Percentiles rank a stretch among this genome's conserved stretches.
phyloP scores from a whole-genome alignment of 2,113 vertebrate species.

The Riparia riparia region DNA sequence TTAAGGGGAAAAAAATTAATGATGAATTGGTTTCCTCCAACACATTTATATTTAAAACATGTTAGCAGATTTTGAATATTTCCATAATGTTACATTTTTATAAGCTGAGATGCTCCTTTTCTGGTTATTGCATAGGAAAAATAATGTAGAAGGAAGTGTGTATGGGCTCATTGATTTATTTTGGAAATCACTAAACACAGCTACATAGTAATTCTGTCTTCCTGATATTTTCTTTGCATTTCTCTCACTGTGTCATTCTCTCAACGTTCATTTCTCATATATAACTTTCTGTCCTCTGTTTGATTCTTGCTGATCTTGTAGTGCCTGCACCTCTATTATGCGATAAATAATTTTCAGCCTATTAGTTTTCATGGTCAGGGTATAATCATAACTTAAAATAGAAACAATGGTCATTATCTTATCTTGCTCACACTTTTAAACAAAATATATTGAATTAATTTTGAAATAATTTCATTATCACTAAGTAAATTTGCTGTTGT shows the following conservation, averaged over 20 bases:
- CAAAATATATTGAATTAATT: neutral
- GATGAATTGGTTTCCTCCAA: neutral
- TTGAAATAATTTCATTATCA: neutral
- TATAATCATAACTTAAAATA: neutral
- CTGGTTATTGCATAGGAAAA: neutral
- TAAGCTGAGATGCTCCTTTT: neutral
- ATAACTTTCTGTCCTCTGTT: neutral
- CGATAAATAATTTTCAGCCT: neutral
- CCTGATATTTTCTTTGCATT: neutral
- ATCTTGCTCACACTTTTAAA: constrained; percentile 4
- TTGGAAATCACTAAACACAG: neutral
- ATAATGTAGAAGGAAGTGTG: neutral
- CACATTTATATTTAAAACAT: neutral
- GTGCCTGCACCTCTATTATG: neutral
- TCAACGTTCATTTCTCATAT: neutral
- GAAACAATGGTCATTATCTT: neutral
- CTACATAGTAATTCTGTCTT: neutral
- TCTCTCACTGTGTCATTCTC: neutral
- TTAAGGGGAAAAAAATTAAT: neutral
- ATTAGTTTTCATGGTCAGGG: neutral
- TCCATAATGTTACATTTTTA: neutral
- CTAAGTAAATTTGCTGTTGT: neutral
- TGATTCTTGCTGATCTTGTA: neutral
- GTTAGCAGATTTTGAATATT: neutral
- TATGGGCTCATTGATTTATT: neutral